Evolutionary conservation across 2,888 invertebrate species (phyloP).

Genomic region (Sinopyrophorus schimmeli): DNA sequence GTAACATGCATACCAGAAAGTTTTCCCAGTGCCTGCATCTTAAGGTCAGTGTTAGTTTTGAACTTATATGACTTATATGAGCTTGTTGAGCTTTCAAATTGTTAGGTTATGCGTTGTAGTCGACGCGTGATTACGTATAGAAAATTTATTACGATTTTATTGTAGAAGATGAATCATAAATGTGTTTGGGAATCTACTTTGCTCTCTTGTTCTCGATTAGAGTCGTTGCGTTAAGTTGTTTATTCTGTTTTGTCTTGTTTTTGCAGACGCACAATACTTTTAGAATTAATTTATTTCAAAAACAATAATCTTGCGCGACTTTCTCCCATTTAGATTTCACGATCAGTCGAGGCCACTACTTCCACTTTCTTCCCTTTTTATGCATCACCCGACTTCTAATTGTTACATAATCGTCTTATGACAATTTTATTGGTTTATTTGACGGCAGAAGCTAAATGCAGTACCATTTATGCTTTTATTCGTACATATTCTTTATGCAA

Average conservation of each 20-base stretch:
- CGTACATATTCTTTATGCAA: constrained; percentile 16
- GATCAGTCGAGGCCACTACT: no score
- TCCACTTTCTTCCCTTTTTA: no score
- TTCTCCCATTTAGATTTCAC: no score
- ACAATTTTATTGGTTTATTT: no score
- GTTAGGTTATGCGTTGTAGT: constrained; percentile 42
- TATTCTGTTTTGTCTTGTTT: neutral
- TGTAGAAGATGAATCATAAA: constrained; percentile 35
- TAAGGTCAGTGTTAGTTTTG: constrained; percentile 39
- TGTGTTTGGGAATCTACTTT: constrained; percentile 27
- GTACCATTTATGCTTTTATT: no score
- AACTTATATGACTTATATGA: constrained; percentile 36
- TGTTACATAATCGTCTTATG: no score
- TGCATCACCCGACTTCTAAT: no score
- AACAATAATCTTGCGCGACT: neutral
- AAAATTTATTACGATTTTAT: constrained; percentile 31
- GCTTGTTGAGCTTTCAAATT: constrained; percentile 43
- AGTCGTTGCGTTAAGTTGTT: neutral
- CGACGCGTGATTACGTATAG: constrained; percentile 36
- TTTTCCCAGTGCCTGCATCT: constrained; percentile 28
- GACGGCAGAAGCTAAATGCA: no score
- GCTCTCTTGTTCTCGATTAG: constrained; percentile 4
- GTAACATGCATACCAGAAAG: constrained; percentile 30
- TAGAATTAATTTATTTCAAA: no score
- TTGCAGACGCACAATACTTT: neutral